phyloP scores from a whole-genome alignment of 2,797 vertebrate genomes.

The Coccyzus lansbergi region DNA sequence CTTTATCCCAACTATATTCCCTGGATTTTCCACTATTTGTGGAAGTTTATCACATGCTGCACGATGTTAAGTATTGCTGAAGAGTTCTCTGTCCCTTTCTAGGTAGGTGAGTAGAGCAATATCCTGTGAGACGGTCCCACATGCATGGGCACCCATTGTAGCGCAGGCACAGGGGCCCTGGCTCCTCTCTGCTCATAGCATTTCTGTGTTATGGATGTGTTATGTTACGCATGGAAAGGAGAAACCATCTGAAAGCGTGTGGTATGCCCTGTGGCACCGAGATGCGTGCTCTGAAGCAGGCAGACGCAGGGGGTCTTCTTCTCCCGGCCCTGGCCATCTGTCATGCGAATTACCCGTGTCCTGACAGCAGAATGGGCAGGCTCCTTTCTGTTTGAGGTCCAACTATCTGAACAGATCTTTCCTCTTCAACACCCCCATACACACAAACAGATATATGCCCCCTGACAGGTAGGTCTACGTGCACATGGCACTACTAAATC shows the following conservation, averaged over 20 bases:
- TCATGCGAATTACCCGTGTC: not conserved
- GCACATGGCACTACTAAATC: not conserved
- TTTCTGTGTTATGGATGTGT: not conserved
- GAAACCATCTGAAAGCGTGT: not conserved
- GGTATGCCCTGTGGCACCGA: not conserved
- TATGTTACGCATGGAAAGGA: not conserved
- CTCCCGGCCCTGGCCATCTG: not conserved
- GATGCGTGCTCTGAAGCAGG: not conserved
- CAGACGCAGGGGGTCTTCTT: not conserved
- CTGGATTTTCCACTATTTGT: not conserved
- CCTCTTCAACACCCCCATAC: not conserved
- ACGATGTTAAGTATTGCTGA: not conserved
- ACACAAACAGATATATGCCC: not conserved
- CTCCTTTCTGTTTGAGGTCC: not conserved
- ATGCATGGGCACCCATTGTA: rapidly evolving
- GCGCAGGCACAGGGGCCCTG: rapidly evolving
- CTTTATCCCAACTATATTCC: not conserved
- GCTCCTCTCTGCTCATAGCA: not conserved
- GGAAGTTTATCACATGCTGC: not conserved
- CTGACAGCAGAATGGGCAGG: not conserved
- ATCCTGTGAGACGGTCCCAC: not conserved
- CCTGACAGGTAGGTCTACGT: not conserved
- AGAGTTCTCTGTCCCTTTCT: not conserved
- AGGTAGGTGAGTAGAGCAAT: not conserved
- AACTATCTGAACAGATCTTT: not conserved